Base-by-base conservation (phyloP, 1,140 invertebrate species). In the Plutomurus gul region DNA sequence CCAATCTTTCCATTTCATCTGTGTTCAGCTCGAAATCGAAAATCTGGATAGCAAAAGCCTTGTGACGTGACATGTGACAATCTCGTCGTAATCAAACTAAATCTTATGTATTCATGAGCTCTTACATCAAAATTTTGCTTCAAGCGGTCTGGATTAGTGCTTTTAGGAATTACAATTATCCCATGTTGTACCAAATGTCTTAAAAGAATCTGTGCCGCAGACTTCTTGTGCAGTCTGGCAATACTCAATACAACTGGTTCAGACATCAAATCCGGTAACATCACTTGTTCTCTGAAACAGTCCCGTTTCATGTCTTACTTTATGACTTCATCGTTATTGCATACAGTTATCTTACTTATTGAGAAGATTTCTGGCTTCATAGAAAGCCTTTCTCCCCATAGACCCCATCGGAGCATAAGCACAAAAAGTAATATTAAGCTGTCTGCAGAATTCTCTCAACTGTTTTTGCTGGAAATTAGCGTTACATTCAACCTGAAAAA, bases 81-180 rank as follows among this genome's bases (percentile, higher is more conserved):
- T 4, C 40, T 18, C 4, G 13, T 47, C 4, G 37, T 37, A 37
- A 11, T 60, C 10, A 60, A 76, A 36, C 5, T 13, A 33, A 77
- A 47, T 30, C 39, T 25, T 71, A 49, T 27, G 25, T 49, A 33
- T 51, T n/a, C n/a, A n/a, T n/a, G n/a, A n/a, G n/a, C n/a, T 36
- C 77, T 76, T 73, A 84, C 84, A 25, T 84, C 39, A 71, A 88
- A 88, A 85, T 93, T 93, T 76, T 89, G 85, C 84, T 90, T 90
- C 1, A 96, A 88, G 84, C 94, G 89, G 8, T 89, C 86, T 0
- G 90, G 87, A 84, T 91, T 94, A 0, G 91, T 91, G 85, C 93
- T 95, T 87, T 96, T 97, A 49, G 95, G 95, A 85, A 97, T 95
- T 18, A 93, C 92, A 46, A 90, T 87, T 8, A 95, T 87, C 10